Evolutionary conservation across 2,113 vertebrate genomes (phyloP).

Genomic region (Pomatostomus ruficeps): DNA sequence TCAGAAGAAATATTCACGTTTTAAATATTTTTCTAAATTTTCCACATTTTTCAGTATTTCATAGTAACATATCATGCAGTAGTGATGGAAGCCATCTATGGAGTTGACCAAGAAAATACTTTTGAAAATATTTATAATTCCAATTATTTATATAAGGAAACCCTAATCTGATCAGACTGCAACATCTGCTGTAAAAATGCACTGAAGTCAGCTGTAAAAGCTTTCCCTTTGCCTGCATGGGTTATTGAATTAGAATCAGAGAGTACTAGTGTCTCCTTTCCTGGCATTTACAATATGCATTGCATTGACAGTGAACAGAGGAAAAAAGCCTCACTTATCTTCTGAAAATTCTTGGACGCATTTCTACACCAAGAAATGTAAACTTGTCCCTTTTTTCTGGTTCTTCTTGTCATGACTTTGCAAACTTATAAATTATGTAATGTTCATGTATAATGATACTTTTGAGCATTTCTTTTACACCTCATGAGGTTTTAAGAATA

Average conservation of each 20-base stretch:
- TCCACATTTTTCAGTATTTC: background rate
- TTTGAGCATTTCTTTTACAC: background rate
- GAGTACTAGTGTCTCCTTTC: background rate
- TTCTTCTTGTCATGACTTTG: background rate
- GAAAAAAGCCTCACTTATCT: accelerated
- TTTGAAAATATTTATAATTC: background rate
- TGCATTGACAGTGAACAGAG: accelerated
- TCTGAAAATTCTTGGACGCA: background rate
- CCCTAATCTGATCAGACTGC: background rate
- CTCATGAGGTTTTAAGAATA: background rate
- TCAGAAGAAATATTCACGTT: background rate
- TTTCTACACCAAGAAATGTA: background rate
- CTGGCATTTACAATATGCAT: background rate
- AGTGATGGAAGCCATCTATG: background rate
- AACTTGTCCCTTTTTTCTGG: background rate
- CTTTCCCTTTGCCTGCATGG: background rate
- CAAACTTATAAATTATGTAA: background rate
- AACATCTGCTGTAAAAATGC: background rate
- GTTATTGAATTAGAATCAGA: background rate
- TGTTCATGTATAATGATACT: background rate
- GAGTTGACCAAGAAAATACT: background rate
- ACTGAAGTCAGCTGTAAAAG: background rate
- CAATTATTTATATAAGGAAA: background rate
- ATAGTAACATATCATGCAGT: background rate
- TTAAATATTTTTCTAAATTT: background rate